phyloP scores from a whole-genome alignment of 1,140 invertebrate species.

The Halesus radiatus region DNA sequence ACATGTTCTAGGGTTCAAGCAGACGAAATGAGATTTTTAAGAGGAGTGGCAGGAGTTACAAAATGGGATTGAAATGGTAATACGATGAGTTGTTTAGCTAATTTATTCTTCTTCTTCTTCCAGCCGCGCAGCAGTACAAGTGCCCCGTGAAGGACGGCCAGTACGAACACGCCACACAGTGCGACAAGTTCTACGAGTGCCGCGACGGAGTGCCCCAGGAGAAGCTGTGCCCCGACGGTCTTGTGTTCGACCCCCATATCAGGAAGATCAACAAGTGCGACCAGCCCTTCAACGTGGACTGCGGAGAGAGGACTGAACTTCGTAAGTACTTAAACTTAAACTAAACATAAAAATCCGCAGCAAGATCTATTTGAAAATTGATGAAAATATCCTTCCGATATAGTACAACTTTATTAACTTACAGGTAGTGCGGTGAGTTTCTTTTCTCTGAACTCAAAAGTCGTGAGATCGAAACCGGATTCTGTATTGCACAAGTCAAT shows the following conservation, averaged over 20 bases:
- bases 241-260: constrained; percentile 88
- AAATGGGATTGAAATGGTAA: no score
- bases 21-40: no score
- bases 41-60: no score
- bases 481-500: no score
- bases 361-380: no score
- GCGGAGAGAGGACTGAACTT: constrained; percentile 85
- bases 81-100: not conserved
- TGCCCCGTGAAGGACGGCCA: constrained; percentile 85
- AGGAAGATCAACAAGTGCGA: constrained; percentile 91
- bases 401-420: no score
- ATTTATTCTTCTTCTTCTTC: constrained; percentile 56
- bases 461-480: no score
- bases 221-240: constrained; percentile 87
- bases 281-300: constrained; percentile 91
- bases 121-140: constrained; percentile 78
- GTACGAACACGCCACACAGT: constrained; percentile 83
- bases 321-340: constrained; percentile 76
- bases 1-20: not conserved
- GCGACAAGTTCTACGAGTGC: constrained; percentile 90
- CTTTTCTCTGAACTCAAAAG: no score
- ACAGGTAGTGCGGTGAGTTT: no score
- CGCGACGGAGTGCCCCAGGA: constrained; percentile 78
- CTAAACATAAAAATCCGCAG: no score
- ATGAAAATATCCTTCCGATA: no score